Evolutionary conservation across 1,140 invertebrate species (phyloP).

Genomic region (Bombus vancouverensis): DNA sequence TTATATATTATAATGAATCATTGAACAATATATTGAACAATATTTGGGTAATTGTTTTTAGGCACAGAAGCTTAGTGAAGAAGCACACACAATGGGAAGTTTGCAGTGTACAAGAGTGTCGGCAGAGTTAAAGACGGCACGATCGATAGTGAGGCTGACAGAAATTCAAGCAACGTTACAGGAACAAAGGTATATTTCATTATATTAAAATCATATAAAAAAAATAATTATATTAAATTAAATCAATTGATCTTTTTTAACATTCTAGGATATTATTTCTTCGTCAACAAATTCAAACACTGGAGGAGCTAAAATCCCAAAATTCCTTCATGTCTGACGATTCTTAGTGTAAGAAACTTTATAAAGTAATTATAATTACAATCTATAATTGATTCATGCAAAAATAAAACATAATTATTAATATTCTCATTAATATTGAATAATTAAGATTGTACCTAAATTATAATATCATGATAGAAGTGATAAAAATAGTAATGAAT

Average conservation of each 20-base stretch:
- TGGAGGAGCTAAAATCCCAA: slow-evolving; percentile 96
- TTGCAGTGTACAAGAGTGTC: slow-evolving; percentile 96
- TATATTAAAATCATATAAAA: background rate
- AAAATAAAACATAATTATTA: slow-evolving; percentile 82
- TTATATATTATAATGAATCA: background rate
- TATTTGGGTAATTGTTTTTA: slow-evolving; percentile 76
- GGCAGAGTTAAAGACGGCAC: slow-evolving; percentile 96
- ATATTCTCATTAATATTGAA: slow-evolving; percentile 83
- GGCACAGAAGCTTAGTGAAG: slow-evolving; percentile 93
- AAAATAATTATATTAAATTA: background rate
- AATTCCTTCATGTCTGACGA: slow-evolving; percentile 95
- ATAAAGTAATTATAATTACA: slow-evolving; percentile 82
- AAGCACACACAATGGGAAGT: slow-evolving; percentile 92
- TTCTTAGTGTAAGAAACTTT: slow-evolving; percentile 84
- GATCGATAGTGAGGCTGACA: slow-evolving; percentile 95
- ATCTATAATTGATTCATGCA: slow-evolving; percentile 82
- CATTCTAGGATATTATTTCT: slow-evolving; percentile 92
- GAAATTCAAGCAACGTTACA: slow-evolving; percentile 98
- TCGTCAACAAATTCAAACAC: slow-evolving; percentile 93
- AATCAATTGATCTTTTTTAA: slow-evolving; percentile 23
- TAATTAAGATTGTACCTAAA: slow-evolving; percentile 83
- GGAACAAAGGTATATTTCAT: slow-evolving; percentile 92
- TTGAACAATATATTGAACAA: background rate
- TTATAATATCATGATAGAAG: slow-evolving; percentile 82
- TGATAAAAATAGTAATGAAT: slow-evolving; percentile 78